phyloP scores from a whole-genome alignment of 1,140 invertebrate species.

The Microplitis demolitor region DNA sequence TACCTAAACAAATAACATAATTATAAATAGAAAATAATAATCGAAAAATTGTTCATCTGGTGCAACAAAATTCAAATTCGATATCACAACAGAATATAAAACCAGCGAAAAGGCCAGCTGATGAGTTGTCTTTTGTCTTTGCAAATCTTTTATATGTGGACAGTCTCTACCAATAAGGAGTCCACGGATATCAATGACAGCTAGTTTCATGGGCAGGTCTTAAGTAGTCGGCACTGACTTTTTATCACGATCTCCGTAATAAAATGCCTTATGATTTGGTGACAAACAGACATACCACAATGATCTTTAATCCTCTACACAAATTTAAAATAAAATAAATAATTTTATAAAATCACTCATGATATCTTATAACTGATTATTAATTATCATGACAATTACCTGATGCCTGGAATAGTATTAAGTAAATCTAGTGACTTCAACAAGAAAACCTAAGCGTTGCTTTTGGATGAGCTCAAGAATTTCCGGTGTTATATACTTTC shows the following conservation, averaged over 20 bases:
- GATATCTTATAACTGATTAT: neutral
- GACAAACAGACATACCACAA: conserved; percentile 94
- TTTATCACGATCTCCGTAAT: conserved; percentile 95
- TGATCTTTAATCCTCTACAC: conserved; percentile 86
- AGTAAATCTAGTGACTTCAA: conserved; percentile 90
- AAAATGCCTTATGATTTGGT: conserved; percentile 92
- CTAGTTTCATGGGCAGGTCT: conserved; percentile 86
- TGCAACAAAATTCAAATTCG: conserved; percentile 89
- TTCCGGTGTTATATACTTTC: conserved; percentile 90
- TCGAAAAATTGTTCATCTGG: conserved; percentile 87
- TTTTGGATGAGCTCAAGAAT: conserved; percentile 89
- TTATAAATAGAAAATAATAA: conserved; percentile 66
- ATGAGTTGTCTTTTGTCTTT: conserved; percentile 78
- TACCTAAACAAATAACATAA: conserved; percentile 60
- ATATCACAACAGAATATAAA: conserved; percentile 74
- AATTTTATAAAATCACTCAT: neutral
- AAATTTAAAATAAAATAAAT: conserved; percentile 34
- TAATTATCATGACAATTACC: conserved; percentile 44
- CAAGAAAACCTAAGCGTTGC: conserved; percentile 85
- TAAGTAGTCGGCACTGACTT: conserved; percentile 85
- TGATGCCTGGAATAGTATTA: conserved; percentile 84
- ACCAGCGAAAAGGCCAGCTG: conserved; percentile 87
- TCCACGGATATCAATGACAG: conserved; percentile 86
- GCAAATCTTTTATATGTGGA: conserved; percentile 89
- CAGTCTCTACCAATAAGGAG: conserved; percentile 91